Evolutionary conservation across 2,797 vertebrate genomes (phyloP).

Genomic region (Champsocephalus gunnari): DNA sequence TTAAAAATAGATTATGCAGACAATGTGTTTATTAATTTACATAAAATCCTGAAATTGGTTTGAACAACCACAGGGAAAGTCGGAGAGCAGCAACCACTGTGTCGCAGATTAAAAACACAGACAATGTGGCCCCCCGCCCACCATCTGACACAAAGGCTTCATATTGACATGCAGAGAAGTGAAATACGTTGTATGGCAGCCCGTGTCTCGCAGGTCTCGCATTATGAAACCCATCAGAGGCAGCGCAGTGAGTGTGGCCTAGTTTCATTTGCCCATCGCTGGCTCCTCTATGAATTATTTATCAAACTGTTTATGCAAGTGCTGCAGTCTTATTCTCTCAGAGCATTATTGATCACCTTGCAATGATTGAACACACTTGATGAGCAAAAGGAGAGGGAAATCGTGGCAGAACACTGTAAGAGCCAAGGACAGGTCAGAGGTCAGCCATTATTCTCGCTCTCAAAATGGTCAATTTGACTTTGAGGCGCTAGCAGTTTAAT

Average conservation of each 20-base stretch:
- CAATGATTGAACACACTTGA: conserved; percentile 53
- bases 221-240: conserved; percentile 74
- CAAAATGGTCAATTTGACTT: conserved; percentile 46
- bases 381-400: conserved; percentile 25
- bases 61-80: conserved; percentile 20
- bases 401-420: conserved; percentile 31
- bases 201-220: conserved; percentile 65
- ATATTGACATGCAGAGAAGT: conserved; percentile 61
- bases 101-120: conserved; percentile 14
- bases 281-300: conserved; percentile 78
- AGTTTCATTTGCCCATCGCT: conserved; percentile 71
- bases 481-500: conserved; percentile 58
- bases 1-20: conserved; percentile 5
- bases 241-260: conserved; percentile 72
- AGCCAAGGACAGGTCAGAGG: conserved; percentile 60
- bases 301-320: conserved; percentile 79
- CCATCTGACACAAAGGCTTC: conserved; percentile 55
- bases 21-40: not conserved
- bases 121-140: conserved; percentile 24
- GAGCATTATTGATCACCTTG: conserved; percentile 73
- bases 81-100: conserved; percentile 11
- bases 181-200: conserved; percentile 47
- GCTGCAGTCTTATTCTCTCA: conserved; percentile 71
- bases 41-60: conserved; percentile 22
- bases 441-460: conserved; percentile 22